A percentile compares a stretch with the other conserved stretches of the same genome.
Evolutionary conservation across 2,888 invertebrate genomes (phyloP).

Genomic region (Diaperis boleti): DNA sequence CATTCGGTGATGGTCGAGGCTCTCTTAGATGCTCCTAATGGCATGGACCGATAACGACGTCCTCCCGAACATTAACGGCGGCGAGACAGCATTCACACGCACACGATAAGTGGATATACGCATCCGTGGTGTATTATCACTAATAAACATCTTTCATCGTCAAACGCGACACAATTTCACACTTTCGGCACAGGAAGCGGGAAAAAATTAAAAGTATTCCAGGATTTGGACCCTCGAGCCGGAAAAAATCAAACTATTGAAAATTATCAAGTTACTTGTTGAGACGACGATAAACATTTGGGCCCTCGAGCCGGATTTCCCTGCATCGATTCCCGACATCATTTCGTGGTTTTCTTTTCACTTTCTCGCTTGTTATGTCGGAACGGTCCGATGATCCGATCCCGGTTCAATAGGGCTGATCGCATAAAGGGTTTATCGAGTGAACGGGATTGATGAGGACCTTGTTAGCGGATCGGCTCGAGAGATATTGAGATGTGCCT

Average conservation of each 20-base stretch:
- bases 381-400: constrained; percentile 45
- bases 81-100: constrained; percentile 41
- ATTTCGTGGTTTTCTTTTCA: too few species aligned
- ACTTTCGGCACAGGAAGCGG: too few species aligned
- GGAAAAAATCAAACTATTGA: too few species aligned
- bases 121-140: constrained; percentile 35
- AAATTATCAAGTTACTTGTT: too few species aligned
- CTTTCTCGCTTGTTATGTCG: constrained; percentile 48
- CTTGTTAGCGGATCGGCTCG: constrained; percentile 52
- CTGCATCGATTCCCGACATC: too few species aligned
- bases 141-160: too few species aligned
- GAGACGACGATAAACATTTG: too few species aligned
- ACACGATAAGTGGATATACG: constrained; percentile 40
- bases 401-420: constrained; percentile 45
- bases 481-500: constrained; percentile 13
- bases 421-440: constrained; percentile 55
- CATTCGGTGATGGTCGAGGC: constrained; percentile 49
- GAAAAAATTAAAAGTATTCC: too few species aligned
- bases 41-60: constrained; percentile 51
- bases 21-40: constrained; percentile 60
- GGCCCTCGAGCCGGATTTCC: too few species aligned
- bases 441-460: constrained; percentile 56
- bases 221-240: not conserved
- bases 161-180: too few species aligned
- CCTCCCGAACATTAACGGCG: constrained; percentile 42